Percentiles rank a stretch among this genome's conserved stretches.
Conservation (phyloP, 2,888 invertebrate species). For the Anoncus sp. region DNA sequence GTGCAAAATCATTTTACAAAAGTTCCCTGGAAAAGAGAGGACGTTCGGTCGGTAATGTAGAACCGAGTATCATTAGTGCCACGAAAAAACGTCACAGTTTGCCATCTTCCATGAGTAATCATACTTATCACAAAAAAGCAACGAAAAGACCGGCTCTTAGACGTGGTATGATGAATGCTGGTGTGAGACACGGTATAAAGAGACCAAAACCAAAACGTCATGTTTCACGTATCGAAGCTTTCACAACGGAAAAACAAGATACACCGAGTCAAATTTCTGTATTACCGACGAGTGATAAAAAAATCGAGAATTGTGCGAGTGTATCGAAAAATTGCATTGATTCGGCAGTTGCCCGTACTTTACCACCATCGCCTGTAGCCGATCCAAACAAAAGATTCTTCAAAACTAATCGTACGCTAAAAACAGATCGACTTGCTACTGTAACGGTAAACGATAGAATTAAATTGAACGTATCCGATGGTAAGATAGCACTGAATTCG, state of each 20-base stretch:
- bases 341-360: not conserved
- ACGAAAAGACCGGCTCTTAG: conserved; percentile 78
- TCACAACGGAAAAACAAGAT: conserved; percentile 47
- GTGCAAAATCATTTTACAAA: conserved; percentile 77
- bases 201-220: conserved; percentile 85
- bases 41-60: conserved; percentile 54
- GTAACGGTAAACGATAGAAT: conserved; percentile 82
- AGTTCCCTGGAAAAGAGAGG: conserved; percentile 43
- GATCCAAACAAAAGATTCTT: conserved; percentile 82
- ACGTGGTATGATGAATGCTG: conserved; percentile 87
- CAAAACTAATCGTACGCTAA: conserved; percentile 79
- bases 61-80: conserved; percentile 11
- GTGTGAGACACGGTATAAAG: conserved; percentile 87
- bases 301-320: not conserved
- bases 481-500: conserved; percentile 74
- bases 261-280: not conserved
- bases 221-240: conserved; percentile 55
- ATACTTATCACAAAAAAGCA: conserved; percentile 63
- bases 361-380: conserved; percentile 57
- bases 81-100: conserved; percentile 63
- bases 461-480: conserved; percentile 79
- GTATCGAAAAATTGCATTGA: not conserved
- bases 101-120: conserved; percentile 35
- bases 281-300: not conserved
- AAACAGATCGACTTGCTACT: conserved; percentile 70